phyloP scores from a whole-genome alignment of 2,797 vertebrate genomes.

The Tarsius wallacei region DNA sequence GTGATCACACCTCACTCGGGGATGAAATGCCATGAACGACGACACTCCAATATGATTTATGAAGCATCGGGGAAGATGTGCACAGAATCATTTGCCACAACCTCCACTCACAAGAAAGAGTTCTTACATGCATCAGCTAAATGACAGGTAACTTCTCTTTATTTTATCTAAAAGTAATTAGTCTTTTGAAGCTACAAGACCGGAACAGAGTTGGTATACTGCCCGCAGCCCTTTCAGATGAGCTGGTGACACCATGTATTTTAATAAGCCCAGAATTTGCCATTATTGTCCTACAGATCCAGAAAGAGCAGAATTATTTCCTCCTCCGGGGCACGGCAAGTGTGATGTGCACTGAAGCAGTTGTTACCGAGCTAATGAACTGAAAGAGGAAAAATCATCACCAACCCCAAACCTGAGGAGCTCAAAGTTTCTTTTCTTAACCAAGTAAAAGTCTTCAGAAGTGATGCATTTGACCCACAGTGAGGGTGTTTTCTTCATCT shows the following conservation, averaged over 20 bases:
- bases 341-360: neutral
- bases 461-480: rapidly evolving
- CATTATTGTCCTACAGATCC: neutral
- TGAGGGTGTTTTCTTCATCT: neutral
- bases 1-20: neutral
- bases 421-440: neutral
- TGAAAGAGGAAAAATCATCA: neutral
- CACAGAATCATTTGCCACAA: neutral
- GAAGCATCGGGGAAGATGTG: neutral
- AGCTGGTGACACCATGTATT: neutral
- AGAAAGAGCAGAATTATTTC: neutral
- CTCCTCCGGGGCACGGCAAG: neutral
- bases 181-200: conserved; percentile 38
- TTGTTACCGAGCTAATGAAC: neutral
- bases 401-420: neutral
- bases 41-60: neutral
- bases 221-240: conserved; percentile 54
- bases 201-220: neutral
- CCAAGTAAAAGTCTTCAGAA: conserved; percentile 7
- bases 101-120: neutral
- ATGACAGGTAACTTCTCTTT: conserved; percentile 14
- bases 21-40: neutral
- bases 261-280: conserved; percentile 13
- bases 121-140: neutral
- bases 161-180: conserved; percentile 45